A percentile compares a stretch with the other conserved stretches of the same genome.
Conservation (phyloP, 2,797 vertebrate genomes). For the Ctenosaura bakeri region DNA sequence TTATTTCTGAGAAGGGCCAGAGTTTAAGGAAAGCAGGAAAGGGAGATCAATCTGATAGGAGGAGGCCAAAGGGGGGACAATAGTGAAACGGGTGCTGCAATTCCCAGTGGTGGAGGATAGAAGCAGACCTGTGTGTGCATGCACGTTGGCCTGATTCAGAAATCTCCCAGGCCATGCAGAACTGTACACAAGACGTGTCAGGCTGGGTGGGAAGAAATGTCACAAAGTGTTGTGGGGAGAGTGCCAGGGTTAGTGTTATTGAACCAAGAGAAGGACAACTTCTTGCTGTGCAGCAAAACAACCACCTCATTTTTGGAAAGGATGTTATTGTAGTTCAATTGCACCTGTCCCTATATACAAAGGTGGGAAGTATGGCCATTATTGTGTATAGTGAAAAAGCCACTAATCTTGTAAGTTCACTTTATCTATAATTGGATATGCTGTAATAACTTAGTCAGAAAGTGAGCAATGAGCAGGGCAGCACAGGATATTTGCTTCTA, state of each 20-base stretch:
- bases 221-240: too few relatives aligned
- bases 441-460: slow-evolving; percentile 35
- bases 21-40: too few relatives aligned
- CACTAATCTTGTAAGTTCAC: slow-evolving; percentile 9
- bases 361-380: slow-evolving; percentile 24
- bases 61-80: too few relatives aligned
- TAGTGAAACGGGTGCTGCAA: too few relatives aligned
- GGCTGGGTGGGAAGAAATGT: too few relatives aligned
- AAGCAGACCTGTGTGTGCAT: too few relatives aligned
- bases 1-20: too few relatives aligned
- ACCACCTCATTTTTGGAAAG: not conserved
- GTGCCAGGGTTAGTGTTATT: not conserved
- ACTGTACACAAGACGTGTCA: too few relatives aligned
- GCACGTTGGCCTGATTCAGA: too few relatives aligned
- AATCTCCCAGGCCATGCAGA: too few relatives aligned
- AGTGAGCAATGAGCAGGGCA: slow-evolving; percentile 1
- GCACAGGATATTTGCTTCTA: slow-evolving; percentile 39
- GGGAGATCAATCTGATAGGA: too few relatives aligned
- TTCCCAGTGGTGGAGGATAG: too few relatives aligned
- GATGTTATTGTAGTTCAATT: slow-evolving; percentile 14
- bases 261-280: not conserved
- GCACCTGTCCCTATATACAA: not conserved
- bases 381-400: slow-evolving; percentile 26
- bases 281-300: slow-evolving; percentile 37
- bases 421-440: slow-evolving; percentile 44